These are phyloP conservation scores for Arrhamphus sclerolepis DNA, from an alignment of 2,797 vertebrate genomes.

Conservation along the genomic window DNA sequence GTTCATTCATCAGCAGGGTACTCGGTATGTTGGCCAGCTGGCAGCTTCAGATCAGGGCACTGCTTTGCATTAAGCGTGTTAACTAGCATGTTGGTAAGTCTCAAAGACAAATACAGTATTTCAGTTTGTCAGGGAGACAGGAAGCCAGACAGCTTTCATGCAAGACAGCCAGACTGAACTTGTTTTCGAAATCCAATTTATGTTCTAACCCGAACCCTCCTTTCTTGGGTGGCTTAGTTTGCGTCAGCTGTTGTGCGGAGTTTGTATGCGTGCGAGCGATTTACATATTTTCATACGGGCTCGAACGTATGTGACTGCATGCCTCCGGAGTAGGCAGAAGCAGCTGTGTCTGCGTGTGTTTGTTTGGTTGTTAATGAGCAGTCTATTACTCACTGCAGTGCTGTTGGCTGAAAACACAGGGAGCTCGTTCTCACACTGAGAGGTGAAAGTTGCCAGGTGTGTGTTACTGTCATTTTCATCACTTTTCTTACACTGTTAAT, in stretches of 20 bases:
- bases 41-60: neutral
- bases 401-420: constrained; percentile 34
- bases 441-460: constrained; percentile 38
- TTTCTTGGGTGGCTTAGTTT: constrained; percentile 9
- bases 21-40: neutral
- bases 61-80: neutral
- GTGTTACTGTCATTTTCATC: constrained; percentile 1
- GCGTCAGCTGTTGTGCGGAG: neutral
- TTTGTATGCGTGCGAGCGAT: neutral
- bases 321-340: neutral
- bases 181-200: constrained; percentile 39
- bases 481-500: constrained; percentile 20
- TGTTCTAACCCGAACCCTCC: constrained; percentile 17
- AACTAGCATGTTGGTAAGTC: neutral
- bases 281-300: neutral
- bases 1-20: constrained; percentile 8
- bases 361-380: constrained; percentile 33
- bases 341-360: constrained; percentile 17
- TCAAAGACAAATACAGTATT: no score
- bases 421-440: constrained; percentile 35
- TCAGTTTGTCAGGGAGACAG: no score
- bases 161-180: constrained; percentile 6
- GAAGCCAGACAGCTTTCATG: neutral
- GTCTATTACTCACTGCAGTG: constrained; percentile 28
- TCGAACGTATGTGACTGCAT: constrained; percentile 3